phyloP scores from a whole-genome alignment of 2,797 vertebrate species.

The Sebastes melanostomus region DNA sequence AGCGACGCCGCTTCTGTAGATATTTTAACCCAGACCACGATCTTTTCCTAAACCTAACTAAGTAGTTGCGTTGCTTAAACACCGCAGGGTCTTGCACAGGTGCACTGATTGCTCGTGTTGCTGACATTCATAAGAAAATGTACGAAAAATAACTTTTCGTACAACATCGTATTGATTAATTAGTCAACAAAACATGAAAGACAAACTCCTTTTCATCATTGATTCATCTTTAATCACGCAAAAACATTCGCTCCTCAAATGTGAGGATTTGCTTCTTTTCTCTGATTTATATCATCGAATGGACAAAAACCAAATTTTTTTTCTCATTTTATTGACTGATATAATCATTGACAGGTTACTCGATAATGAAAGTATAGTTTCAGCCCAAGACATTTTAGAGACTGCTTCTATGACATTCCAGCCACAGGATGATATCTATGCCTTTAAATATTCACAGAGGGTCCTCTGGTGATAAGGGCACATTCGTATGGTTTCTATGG shows the following conservation, averaged over 20 bases:
- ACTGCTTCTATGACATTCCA: background rate
- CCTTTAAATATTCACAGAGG: background rate
- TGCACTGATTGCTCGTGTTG: no score
- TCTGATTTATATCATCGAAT: background rate
- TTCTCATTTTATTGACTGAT: no score
- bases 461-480: background rate
- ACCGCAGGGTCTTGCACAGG: background rate
- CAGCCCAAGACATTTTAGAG: no score
- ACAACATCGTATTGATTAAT: background rate
- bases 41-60: background rate
- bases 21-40: no score
- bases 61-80: background rate
- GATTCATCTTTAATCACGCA: background rate
- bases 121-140: no score
- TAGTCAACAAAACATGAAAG: background rate
- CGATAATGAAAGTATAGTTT: background rate
- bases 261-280: background rate
- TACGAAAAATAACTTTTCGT: no score
- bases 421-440: background rate
- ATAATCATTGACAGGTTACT: no score
- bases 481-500: conserved; percentile 2
- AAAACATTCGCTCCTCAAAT: background rate
- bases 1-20: no score
- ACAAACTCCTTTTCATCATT: background rate
- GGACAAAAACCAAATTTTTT: no score